Evolutionary conservation across 2,797 vertebrate species (phyloP), one percentile per base, ranked within the genome.

Genomic region (Staurois parvus): DNA sequence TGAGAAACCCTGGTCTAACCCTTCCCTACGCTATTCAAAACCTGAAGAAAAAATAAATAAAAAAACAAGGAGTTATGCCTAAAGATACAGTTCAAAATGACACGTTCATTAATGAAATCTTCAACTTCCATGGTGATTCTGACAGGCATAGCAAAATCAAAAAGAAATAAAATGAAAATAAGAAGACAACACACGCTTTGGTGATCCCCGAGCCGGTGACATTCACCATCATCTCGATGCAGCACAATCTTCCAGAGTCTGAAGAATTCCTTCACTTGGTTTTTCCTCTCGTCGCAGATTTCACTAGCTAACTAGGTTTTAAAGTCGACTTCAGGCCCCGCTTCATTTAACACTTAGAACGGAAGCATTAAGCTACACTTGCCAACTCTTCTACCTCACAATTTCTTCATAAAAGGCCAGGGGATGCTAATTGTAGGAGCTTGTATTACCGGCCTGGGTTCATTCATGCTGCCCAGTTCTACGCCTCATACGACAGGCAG

Each of bases 381-480:
- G 52, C 21, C 21, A 76, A 5, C 34, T 12, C 7, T 29, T 67
- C 64, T 17, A 42, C 34, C 62, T 21, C 62, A 19, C 30, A 40
- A 26, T 42, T 32, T 32, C 74, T 62, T 37, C 26, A 4, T 79
- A 42, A 42, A 24, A 72, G 28, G 64, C 28, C 64, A 12, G 64
- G n/a, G 28, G 64, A 29, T 66, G 64, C 64, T 29, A 66, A 66
- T 66, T 28, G 70, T 42, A 21, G 59, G 11, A 45, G 29, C 59
- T 28, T 26, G 56, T n/a, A 30, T 26, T n/a, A 42, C 59, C 5
- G 45, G 68, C 48, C 48, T 17, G 26, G 30, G 48, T 26, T 40
- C 64, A 73, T 40, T 40, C 26, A 11, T 30, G 74, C 42, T 59
- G 74, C 40, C 82, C 66, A 62, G 15, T 70, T 79, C 19, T 17